Evolutionary conservation across 2,888 invertebrate genomes (phyloP).

Genomic region (Drosophila koepferae): DNA sequence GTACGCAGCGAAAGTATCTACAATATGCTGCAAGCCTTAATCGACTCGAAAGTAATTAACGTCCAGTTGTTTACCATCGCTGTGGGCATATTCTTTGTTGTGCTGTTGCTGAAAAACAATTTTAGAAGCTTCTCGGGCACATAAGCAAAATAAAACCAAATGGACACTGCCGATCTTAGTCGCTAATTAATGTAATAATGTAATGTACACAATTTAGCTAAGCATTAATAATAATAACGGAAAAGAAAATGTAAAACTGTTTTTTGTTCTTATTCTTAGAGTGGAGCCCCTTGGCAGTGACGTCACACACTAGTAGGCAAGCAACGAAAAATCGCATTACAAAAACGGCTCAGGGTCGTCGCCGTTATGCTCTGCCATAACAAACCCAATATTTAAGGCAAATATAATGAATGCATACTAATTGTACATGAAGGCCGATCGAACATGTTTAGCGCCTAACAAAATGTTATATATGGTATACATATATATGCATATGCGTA

Average conservation of each 20-base stretch:
- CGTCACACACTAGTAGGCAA: slow-evolving; percentile 50
- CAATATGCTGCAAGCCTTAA: slow-evolving; percentile 82
- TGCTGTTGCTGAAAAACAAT: slow-evolving; percentile 83
- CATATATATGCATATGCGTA: slow-evolving; percentile 4
- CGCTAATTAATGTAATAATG: slow-evolving; percentile 55
- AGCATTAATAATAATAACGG: slow-evolving; percentile 61
- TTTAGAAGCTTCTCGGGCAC: slow-evolving; percentile 82
- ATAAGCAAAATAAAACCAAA: slow-evolving; percentile 35
- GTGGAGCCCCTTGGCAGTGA: slow-evolving; percentile 49
- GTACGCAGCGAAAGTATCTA: slow-evolving; percentile 80
- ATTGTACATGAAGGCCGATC: slow-evolving; percentile 57
- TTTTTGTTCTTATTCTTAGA: slow-evolving; percentile 51
- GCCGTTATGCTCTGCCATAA: slow-evolving; percentile 6
- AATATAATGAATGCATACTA: slow-evolving; percentile 58
- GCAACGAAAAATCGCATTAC: slow-evolving; percentile 38
- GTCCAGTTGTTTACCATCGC: slow-evolving; percentile 83
- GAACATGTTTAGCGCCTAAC: slow-evolving; percentile 35
- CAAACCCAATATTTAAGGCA: slow-evolving; percentile 18
- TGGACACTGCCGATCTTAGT: slow-evolving; percentile 39
- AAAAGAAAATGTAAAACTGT: slow-evolving; percentile 33
- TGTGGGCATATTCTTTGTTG: slow-evolving; percentile 83
- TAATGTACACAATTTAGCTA: slow-evolving; percentile 71
- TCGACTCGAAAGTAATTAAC: slow-evolving; percentile 83
- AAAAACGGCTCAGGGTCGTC: slow-evolving; percentile 44
- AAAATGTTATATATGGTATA: background rate